Evolutionary conservation across 2,113 vertebrate species (phyloP).

Genomic region (Machaerirhynchus nigripectus): DNA sequence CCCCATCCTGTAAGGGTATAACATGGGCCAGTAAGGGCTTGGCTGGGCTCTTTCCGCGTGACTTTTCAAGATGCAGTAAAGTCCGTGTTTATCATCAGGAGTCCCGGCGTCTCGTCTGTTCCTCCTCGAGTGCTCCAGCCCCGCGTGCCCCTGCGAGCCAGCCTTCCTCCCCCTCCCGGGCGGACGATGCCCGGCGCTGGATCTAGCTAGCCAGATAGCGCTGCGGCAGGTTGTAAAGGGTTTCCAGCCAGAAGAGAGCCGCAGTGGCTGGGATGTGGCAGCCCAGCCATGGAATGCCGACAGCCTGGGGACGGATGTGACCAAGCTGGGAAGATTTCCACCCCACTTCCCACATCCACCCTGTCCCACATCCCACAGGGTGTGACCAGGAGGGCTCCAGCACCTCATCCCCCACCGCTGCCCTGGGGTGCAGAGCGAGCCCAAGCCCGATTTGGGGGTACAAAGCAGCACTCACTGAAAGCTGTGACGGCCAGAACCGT

Average conservation of each 20-base stretch:
- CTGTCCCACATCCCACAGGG: fast-evolving
- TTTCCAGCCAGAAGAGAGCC: background rate
- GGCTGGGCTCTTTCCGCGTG: too few species aligned
- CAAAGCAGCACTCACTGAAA: background rate
- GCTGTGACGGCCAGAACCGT: fast-evolving
- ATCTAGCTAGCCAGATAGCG: too few species aligned
- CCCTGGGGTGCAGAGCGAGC: background rate
- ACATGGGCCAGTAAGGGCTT: too few species aligned
- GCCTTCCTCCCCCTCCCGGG: too few species aligned
- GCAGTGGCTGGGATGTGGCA: fast-evolving
- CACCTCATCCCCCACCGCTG: background rate
- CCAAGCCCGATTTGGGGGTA: fast-evolving
- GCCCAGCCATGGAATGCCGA: fast-evolving
- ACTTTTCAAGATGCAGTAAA: too few species aligned
- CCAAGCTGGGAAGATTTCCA: fast-evolving
- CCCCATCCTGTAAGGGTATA: too few species aligned
- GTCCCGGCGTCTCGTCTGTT: too few species aligned
- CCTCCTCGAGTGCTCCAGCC: too few species aligned
- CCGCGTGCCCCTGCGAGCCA: too few species aligned
- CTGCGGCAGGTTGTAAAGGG: too few species aligned
- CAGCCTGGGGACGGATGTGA: fast-evolving
- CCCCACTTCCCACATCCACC: background rate
- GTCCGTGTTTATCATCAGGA: too few species aligned
- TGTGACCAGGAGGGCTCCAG: background rate
- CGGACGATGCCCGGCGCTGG: too few species aligned